phyloP scores from a whole-genome alignment of 2,113 vertebrate species.

The Microcebus griseorufus region DNA sequence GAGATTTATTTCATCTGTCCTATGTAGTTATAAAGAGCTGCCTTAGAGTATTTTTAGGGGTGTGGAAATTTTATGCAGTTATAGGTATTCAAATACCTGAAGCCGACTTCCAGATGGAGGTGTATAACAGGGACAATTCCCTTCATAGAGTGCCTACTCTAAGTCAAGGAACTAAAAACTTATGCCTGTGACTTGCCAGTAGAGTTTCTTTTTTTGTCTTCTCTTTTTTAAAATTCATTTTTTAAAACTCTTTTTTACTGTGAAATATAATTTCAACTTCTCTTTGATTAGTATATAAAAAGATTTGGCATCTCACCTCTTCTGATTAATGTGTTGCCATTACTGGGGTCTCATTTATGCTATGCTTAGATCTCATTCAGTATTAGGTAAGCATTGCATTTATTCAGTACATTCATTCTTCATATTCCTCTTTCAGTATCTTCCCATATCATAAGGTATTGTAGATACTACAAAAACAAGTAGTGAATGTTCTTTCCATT shows the following conservation, averaged over 20 bases:
- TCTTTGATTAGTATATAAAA: conserved; percentile 10
- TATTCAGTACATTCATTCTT: conserved; percentile 1
- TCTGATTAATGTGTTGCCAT: neutral
- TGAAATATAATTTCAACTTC: conserved; percentile 30
- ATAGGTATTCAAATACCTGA: neutral
- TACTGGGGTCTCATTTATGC: conserved; percentile 1
- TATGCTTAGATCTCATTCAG: neutral
- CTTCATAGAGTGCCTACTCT: neutral
- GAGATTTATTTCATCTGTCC: neutral
- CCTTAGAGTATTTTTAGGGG: neutral
- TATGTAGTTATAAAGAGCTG: conserved; percentile 29
- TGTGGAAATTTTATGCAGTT: neutral
- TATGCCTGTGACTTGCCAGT: neutral
- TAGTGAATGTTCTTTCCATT: neutral
- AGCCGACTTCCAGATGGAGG: neutral
- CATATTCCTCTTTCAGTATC: neutral
- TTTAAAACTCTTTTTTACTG: neutral
- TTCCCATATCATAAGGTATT: neutral
- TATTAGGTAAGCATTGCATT: conserved; percentile 21
- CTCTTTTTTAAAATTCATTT: neutral
- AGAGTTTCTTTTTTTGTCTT: neutral
- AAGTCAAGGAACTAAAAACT: conserved; percentile 16
- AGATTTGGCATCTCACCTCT: neutral
- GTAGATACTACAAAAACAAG: neutral
- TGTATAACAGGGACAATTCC: neutral